Percentiles rank a stretch among this genome's conserved stretches.
These are phyloP conservation scores for Parnassius glacialis DNA, from an alignment of 2,888 invertebrate species.

Conservation along the genomic window DNA sequence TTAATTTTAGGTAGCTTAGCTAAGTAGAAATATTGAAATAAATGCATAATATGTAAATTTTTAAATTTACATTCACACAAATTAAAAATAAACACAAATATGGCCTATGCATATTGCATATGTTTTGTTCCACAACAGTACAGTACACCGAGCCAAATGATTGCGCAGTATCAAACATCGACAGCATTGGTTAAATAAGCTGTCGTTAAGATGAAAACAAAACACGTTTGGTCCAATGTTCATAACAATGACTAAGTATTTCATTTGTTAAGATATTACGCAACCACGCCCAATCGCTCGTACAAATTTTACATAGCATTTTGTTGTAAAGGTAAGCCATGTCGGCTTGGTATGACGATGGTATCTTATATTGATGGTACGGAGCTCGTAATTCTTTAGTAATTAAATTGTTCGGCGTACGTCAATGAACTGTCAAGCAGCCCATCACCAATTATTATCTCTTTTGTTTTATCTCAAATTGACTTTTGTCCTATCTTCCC, in stretches of 20 bases:
- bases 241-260: slow-evolving; percentile 36
- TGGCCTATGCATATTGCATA: not conserved
- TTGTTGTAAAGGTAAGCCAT: slow-evolving; percentile 27
- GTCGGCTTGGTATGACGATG: slow-evolving; percentile 39
- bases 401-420: slow-evolving; percentile 73
- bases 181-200: slow-evolving; percentile 33
- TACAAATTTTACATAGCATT: slow-evolving; percentile 48
- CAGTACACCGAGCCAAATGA: slow-evolving; percentile 27
- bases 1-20: too few species aligned
- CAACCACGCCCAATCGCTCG: slow-evolving; percentile 38
- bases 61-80: not conserved
- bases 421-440: slow-evolving; percentile 54
- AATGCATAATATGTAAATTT: not conserved
- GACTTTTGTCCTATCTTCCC: slow-evolving; percentile 39
- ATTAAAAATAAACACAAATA: not conserved
- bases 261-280: slow-evolving; percentile 37
- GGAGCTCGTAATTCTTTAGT: slow-evolving; percentile 67
- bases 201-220: slow-evolving; percentile 39
- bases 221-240: slow-evolving; percentile 31
- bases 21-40: not conserved
- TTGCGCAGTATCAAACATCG: slow-evolving; percentile 59
- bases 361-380: slow-evolving; percentile 48
- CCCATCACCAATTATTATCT: slow-evolving; percentile 66
- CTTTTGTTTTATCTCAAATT: slow-evolving; percentile 74
- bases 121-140: not conserved